These are phyloP conservation scores for Cisticola juncidis DNA, from an alignment of 2,113 vertebrate genomes.

Conservation along the genomic window DNA sequence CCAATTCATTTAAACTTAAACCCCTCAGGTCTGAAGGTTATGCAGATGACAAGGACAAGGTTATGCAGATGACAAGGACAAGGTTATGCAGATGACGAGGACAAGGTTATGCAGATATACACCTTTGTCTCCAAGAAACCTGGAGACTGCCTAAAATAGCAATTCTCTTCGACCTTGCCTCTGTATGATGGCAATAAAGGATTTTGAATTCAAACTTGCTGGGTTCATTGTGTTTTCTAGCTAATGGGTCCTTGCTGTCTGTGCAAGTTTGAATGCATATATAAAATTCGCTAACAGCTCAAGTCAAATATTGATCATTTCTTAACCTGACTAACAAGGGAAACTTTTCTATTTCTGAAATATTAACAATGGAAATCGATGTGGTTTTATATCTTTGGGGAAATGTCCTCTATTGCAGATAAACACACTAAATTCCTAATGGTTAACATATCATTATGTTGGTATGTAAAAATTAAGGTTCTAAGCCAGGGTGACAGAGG, in stretches of 20 bases:
- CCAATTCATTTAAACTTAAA: background rate
- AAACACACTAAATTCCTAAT: background rate
- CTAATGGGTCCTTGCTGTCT: background rate
- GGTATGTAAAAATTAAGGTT: background rate
- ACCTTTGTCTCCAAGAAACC: background rate
- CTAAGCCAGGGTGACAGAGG: background rate
- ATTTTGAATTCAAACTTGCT: background rate
- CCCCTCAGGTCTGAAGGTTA: conserved; percentile 1
- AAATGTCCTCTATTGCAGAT: background rate
- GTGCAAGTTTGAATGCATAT: background rate
- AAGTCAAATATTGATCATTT: background rate
- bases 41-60: background rate
- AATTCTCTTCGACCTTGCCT: background rate
- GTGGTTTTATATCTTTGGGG: background rate
- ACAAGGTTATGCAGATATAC: background rate
- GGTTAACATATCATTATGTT: background rate
- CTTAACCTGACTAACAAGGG: background rate
- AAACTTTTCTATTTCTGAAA: background rate
- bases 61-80: background rate
- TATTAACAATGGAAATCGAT: background rate
- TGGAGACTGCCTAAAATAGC: background rate
- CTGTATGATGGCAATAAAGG: background rate
- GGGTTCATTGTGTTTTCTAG: background rate
- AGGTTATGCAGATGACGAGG: background rate
- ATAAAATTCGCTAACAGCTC: background rate